Base-by-base conservation (phyloP, 1,140 invertebrate species). In the Belonocnema kinseyi region DNA sequence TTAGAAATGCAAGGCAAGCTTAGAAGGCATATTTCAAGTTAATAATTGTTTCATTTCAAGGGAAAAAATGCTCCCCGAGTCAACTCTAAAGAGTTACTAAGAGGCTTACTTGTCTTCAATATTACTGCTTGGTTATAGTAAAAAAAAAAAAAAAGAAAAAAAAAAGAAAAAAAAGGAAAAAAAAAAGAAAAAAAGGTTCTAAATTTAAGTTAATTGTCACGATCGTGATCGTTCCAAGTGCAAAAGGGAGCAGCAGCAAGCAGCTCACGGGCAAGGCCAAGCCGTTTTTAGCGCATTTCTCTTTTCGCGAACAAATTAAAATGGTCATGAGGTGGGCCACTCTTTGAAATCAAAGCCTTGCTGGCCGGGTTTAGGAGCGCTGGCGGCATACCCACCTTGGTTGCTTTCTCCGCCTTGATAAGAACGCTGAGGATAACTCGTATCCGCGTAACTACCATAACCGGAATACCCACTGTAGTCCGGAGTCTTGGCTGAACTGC, bases 321-420 rank as follows among this genome's bases (percentile, higher is more conserved):
- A 92, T 88, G 90, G 92, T 93, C 93, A 93, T 92, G 93, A 93
- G 87, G 92, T 91, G 88, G 92, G 92, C 93, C 93, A 93, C 88
- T 93, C 92, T 92, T 93, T 93, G 90, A 92, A 93, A 90, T 93
- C 93, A 91, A 92, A 93, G 85, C 90, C 90, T 92, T 93, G 92
- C 87, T 91, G 92, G 86, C 91, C 91, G 82, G 92, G 91, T 89
- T 92, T 91, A 88, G 92, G 91, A 79, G 91, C 90, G 87, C 91
- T 92, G 87, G 90, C 88, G 81, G 90, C 90, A 90, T 93, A 93
- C 92, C 92, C 92, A 92, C 92, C 92, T 92, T 92, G 92, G 85
- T 89, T 91, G 88, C 90, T 91, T 86, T 91, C 89, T 81, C 88
- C 91, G 86, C 90, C 87, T 82, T 91, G 89, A 88, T 92, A 89